Percentiles rank a stretch among this genome's conserved stretches.
These are phyloP conservation scores for Glomeris maerens DNA, from an alignment of 1,140 invertebrate genomes.

Conservation along the genomic window DNA sequence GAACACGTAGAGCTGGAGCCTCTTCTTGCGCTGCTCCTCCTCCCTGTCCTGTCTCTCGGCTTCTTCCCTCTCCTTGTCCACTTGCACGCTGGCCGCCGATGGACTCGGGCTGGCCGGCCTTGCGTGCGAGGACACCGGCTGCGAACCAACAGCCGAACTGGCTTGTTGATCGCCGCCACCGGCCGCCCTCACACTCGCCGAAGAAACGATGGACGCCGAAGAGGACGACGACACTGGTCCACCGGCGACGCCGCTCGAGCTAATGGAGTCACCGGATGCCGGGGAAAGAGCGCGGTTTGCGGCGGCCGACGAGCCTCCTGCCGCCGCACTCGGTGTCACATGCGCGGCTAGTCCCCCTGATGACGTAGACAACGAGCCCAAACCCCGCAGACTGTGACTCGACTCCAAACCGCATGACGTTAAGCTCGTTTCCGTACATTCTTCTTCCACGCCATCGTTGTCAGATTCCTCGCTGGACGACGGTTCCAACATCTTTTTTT, in stretches of 20 bases:
- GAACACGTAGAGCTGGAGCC: slow-evolving; percentile 95
- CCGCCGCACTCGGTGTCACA: background rate
- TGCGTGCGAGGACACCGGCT: too few relatives aligned
- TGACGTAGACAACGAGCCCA: background rate
- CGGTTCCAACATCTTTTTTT: slow-evolving; percentile 38
- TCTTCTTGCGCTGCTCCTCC: slow-evolving; percentile 80
- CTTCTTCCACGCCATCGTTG: slow-evolving; percentile 26
- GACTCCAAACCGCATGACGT: slow-evolving; percentile 15
- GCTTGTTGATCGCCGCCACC: slow-evolving; percentile 12
- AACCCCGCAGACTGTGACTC: slow-evolving; percentile 12
- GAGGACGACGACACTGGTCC: slow-evolving; percentile 7
- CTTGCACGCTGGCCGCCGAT: slow-evolving; percentile 57
- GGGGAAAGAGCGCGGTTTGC: slow-evolving; percentile 2
- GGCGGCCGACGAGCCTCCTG: slow-evolving; percentile 1
- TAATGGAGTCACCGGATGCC: slow-evolving; percentile 12
- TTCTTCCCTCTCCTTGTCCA: slow-evolving; percentile 51
- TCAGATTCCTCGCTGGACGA: slow-evolving; percentile 39
- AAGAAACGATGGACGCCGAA: background rate
- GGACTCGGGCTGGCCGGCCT: slow-evolving; percentile 68
- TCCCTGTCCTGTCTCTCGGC: slow-evolving; percentile 66
- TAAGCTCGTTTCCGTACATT: slow-evolving; percentile 15
- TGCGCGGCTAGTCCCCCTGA: background rate
- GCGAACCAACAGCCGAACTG: slow-evolving; percentile 26
- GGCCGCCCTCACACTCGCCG: background rate
- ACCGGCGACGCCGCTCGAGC: background rate